Base-by-base conservation (phyloP, 1,140 invertebrate genomes). In the Diachasmimorpha longicaudata region DNA sequence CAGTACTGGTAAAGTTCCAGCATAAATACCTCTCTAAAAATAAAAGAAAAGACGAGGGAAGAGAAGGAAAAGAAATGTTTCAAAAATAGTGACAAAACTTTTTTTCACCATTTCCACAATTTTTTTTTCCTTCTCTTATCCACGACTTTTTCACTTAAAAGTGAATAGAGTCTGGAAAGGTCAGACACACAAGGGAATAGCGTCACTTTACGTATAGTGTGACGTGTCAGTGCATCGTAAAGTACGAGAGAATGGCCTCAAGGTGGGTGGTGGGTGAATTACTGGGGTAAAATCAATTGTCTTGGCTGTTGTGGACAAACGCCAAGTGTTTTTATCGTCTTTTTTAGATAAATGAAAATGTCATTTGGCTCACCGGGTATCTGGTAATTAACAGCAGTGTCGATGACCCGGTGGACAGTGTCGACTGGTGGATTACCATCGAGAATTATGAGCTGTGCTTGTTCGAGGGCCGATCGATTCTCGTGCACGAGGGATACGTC, bases 371-470 rank as follows among this genome's bases (percentile, higher is more conserved):
- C 86, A 95, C 93, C 93, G 84, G 95, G 95, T 81, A 93, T 91
- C 39, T 91, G 82, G 37, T 91, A 83, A 69, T 90, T 79, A 5
- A 86, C 74, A 42, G 94, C 95, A 6, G 94, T 80, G 71, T 93
- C 83, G 58, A 96, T 83, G 13, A 93, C 85, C 73, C 90, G 89
- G 63, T 91, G 85, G 82, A 97, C 93, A 0, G 94, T 92, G 31
- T 91, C 85, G 58, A 90, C 70, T 13, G 94, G 91, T 63, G 94
- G 86, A 88, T 97, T 98, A 23, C 93, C 95, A 89, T 98, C 96
- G 23, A 97, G 86, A 48, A 96, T 87, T 31, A 98, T 91, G 11
- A 97, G 82, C 5, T 94, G 91, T 0, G 94, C 91, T 19, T 87
- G 83, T 72, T 90, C 85, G 37, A 88, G 81, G 42, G 78, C 74